Evolutionary conservation across 2,797 vertebrate genomes (phyloP).

Genomic region (Podarcis lilfordi): DNA sequence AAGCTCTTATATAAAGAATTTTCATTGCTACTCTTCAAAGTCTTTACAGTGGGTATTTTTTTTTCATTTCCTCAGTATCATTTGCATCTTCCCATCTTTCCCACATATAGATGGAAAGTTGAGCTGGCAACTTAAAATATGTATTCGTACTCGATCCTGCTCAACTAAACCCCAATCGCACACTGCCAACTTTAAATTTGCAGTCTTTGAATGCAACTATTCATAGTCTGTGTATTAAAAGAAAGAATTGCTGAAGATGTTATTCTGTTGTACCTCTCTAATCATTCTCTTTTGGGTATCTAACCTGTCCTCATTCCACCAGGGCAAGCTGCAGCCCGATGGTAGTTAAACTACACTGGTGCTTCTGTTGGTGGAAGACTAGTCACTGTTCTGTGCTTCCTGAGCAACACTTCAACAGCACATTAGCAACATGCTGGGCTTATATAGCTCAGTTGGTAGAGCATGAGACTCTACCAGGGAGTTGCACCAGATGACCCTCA

Average conservation of each 20-base stretch:
- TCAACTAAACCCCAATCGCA: not conserved
- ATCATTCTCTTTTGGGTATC: not conserved
- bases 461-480: no score
- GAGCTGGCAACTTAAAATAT: not conserved
- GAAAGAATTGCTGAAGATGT: not conserved
- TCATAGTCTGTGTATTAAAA: not conserved
- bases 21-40: not conserved
- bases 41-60: not conserved
- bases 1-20: not conserved
- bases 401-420: not conserved
- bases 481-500: no score
- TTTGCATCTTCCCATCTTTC: not conserved
- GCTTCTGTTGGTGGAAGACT: no score
- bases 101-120: not conserved
- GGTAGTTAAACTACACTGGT: not conserved
- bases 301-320: not conserved
- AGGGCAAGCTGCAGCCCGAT: not conserved
- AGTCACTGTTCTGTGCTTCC: not conserved
- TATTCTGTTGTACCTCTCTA: not conserved
- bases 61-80: not conserved
- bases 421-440: not conserved
- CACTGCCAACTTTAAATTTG: not conserved
- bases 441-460: no score
- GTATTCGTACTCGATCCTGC: not conserved
- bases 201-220: not conserved